A percentile compares a stretch with the other conserved stretches of the same genome.
Conservation (phyloP, 2,888 invertebrate genomes). For the Ectemnius lituratus region DNA sequence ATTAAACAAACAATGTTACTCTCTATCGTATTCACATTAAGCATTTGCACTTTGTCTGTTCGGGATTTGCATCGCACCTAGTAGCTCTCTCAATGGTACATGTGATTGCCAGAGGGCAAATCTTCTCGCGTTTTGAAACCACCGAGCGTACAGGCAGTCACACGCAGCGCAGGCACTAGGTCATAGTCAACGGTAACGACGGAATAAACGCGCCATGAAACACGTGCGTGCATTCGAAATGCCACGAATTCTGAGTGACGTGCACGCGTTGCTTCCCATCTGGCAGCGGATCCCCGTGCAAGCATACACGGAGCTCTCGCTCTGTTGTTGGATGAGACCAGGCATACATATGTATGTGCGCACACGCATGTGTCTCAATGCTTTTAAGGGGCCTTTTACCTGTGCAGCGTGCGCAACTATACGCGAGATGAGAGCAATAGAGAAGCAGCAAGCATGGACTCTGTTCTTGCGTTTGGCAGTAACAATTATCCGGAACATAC, state of each 20-base stretch:
- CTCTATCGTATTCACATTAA: too few relatives aligned
- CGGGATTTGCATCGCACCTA: too few relatives aligned
- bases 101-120: not conserved
- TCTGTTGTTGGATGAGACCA: not conserved
- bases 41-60: too few relatives aligned
- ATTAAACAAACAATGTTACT: too few relatives aligned
- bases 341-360: slow-evolving; percentile 13
- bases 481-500: too few relatives aligned
- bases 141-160: slow-evolving; percentile 9
- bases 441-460: too few relatives aligned
- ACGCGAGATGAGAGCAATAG: too few relatives aligned
- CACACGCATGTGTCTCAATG: slow-evolving; percentile 22
- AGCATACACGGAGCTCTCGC: not conserved
- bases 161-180: slow-evolving; percentile 17
- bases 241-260: slow-evolving; percentile 49
- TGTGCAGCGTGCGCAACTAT: not conserved
- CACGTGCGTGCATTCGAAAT: slow-evolving; percentile 31
- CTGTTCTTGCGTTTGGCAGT: too few relatives aligned
- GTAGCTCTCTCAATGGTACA: not conserved
- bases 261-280: slow-evolving; percentile 13
- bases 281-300: too few relatives aligned
- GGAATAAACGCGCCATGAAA: slow-evolving; percentile 45
- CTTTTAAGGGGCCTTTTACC: slow-evolving; percentile 6
- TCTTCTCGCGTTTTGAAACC: slow-evolving; percentile 15
- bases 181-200: slow-evolving; percentile 52